phyloP scores from a whole-genome alignment of 2,888 invertebrate species.

The Itoplectis maculator region DNA sequence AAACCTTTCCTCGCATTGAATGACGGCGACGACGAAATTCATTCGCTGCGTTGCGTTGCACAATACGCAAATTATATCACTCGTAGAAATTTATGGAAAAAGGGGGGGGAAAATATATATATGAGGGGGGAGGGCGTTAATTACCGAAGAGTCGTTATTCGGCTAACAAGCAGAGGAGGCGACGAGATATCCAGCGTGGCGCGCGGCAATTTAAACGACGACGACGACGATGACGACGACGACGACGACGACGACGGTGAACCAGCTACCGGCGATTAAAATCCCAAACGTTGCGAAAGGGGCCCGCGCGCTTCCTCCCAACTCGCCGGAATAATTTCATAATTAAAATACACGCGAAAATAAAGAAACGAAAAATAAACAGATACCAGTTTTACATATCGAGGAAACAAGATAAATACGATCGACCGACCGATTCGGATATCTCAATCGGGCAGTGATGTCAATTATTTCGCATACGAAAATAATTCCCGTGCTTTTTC shows the following conservation, averaged over 20 bases:
- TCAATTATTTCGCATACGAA: background rate
- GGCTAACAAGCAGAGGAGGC: constrained; percentile 70
- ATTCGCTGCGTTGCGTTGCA: constrained; percentile 41
- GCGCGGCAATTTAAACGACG: constrained; percentile 47
- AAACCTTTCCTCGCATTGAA: no score
- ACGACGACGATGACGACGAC: constrained; percentile 33
- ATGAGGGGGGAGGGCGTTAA: constrained; percentile 61
- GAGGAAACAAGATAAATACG: background rate
- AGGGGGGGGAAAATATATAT: background rate
- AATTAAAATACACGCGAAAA: constrained; percentile 23
- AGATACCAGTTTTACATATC: background rate
- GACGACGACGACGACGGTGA: constrained; percentile 34
- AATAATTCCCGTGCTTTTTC: background rate
- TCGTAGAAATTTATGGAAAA: constrained; percentile 64
- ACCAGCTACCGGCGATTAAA: constrained; percentile 66
- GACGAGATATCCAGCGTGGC: constrained; percentile 53
- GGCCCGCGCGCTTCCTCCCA: background rate
- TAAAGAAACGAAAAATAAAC: background rate
- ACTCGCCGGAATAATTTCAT: background rate
- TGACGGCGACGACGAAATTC: background rate
- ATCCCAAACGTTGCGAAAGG: constrained; percentile 55
- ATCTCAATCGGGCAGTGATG: background rate
- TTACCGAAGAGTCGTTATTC: constrained; percentile 71
- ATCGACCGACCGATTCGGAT: background rate
- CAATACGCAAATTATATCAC: constrained; percentile 66